phyloP scores from a whole-genome alignment of 1,140 invertebrate genomes.

The Drosophila repleta region DNA sequence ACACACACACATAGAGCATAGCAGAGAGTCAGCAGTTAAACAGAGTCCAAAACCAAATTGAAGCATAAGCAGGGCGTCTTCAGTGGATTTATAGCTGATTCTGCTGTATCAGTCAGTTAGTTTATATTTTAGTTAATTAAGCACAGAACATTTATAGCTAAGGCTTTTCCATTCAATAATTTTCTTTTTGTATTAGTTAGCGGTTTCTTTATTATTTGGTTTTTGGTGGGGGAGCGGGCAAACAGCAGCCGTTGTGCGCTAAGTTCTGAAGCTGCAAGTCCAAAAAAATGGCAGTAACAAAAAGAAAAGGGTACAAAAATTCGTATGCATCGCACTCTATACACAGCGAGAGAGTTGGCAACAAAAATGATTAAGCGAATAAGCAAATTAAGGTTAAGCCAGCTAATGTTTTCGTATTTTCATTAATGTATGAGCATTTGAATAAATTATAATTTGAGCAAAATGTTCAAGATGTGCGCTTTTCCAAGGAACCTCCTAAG shows the following conservation, averaged over 20 bases:
- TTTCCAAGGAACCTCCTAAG: slow-evolving; percentile 23
- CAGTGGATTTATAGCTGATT: slow-evolving; percentile 50
- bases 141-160: slow-evolving; percentile 60
- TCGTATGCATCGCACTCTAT: slow-evolving; percentile 38
- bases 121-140: slow-evolving; percentile 65
- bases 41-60: slow-evolving; percentile 69
- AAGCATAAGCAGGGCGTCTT: slow-evolving; percentile 72
- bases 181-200: slow-evolving; percentile 16
- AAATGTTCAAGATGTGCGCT: slow-evolving; percentile 48
- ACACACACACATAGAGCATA: slow-evolving; percentile 26
- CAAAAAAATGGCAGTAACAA: slow-evolving; percentile 65
- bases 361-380: slow-evolving; percentile 58
- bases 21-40: slow-evolving; percentile 53
- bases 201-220: slow-evolving; percentile 15
- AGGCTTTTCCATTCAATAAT: slow-evolving; percentile 37
- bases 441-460: slow-evolving; percentile 60
- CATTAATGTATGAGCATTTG: slow-evolving; percentile 35
- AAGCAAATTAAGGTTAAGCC: slow-evolving; percentile 76
- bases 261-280: slow-evolving; percentile 73
- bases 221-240: slow-evolving; percentile 36
- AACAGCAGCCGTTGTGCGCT: slow-evolving; percentile 64
- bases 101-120: slow-evolving; percentile 31
- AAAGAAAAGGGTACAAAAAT: slow-evolving; percentile 27
- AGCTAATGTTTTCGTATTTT: slow-evolving; percentile 63
- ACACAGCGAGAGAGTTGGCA: slow-evolving; percentile 50